phyloP scores from a whole-genome alignment of 2,797 vertebrate genomes.

The Phataginus tricuspis region DNA sequence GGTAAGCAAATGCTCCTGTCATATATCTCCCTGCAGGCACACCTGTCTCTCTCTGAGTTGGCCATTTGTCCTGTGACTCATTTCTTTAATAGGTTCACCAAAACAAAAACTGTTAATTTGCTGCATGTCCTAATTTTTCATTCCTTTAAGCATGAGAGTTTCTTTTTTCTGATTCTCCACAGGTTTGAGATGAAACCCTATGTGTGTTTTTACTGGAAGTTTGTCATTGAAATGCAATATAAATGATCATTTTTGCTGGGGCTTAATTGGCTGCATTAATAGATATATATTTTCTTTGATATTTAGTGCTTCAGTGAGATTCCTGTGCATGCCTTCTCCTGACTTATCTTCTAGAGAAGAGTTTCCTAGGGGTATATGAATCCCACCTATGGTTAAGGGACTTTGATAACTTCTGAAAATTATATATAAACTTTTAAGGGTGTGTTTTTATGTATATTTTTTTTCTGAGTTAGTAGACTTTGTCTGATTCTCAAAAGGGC shows the following conservation, averaged over 20 bases:
- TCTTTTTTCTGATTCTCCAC: conserved; percentile 20
- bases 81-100: conserved; percentile 19
- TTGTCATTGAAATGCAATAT: conserved; percentile 24
- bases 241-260: background rate
- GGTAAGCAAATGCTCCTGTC: conserved; percentile 8
- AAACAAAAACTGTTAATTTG: conserved; percentile 28
- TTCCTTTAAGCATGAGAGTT: conserved; percentile 16
- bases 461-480: background rate
- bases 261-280: conserved; percentile 23
- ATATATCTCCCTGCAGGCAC: background rate
- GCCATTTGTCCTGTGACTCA: conserved; percentile 13
- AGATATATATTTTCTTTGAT: conserved; percentile 50
- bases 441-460: conserved; percentile 4
- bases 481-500: conserved; percentile 19
- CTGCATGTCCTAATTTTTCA: background rate
- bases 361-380: background rate
- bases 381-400: background rate
- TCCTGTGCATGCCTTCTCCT: background rate
- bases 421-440: conserved; percentile 23
- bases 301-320: conserved; percentile 45
- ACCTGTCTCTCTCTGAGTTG: background rate
- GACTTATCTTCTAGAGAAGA: conserved; percentile 12
- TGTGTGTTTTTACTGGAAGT: background rate
- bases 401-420: conserved; percentile 38
- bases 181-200: conserved; percentile 28